Evolutionary conservation across 2,888 invertebrate genomes (phyloP), one percentile per base, ranked within the genome.

Genomic region (Orthonevra nobilis): DNA sequence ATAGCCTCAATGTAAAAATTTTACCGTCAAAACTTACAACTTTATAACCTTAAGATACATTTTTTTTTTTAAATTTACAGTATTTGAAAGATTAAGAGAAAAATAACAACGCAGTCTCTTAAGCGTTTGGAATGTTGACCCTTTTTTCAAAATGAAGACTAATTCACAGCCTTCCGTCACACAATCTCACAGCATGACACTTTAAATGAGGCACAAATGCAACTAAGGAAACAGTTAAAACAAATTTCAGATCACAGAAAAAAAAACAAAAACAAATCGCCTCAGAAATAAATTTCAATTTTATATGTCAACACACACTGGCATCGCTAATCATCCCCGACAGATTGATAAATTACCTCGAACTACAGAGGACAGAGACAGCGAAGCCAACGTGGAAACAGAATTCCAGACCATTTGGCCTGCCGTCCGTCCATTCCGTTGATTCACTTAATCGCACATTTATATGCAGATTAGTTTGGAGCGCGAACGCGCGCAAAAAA

Each of bases 361-460:
- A 73, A 79, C 79, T 79, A 42, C 68, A 58, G 30, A 54, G 32
- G 12, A 28, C 3, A 23, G 5, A 5, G 5, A 23, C 5, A 4
- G 3, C 23, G 5, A 3, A 4, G 23, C 23, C 23, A 4, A 5
- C 23, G 23, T 23, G n/a, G 14, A 10, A 56, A 54, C 38, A 32
- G 40, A 60, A 77, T 72, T 72, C 72, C 64, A 60, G 58, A 28
- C 72, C 64, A 72, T 77, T 72, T 52, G 58, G 77, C 52, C 70
- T 44, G 63, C 56, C 58, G 64, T 70, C 52, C 77, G 58, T 70
- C 44, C 77, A 70, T 56, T 77, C 64, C 54, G 58, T 52, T 77
- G 77, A 77, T 79, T 73, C 79, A 68, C 73, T 79, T 79, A 79
- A 79, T 79, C 79, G 79, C 79, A 73, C 79, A 73, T 79, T 79